Conservation (phyloP, 2,113 vertebrate species). For the Cololabis saira region DNA sequence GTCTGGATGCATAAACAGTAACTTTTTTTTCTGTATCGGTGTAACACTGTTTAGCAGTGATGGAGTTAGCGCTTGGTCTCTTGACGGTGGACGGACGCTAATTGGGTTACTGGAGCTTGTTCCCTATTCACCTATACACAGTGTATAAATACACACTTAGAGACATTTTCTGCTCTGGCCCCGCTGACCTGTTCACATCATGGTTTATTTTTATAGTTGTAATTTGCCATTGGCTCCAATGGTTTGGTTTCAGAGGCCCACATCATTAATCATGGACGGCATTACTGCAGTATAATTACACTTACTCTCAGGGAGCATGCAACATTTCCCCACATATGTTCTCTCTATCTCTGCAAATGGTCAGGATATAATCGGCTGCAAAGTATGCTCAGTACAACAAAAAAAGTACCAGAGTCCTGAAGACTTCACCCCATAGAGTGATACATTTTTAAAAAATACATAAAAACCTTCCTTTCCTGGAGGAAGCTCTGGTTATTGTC, state of each 20-base stretch:
- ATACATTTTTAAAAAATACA: too few species aligned
- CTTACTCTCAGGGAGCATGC: constrained; percentile 62
- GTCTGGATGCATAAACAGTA: background rate
- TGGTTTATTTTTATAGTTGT: constrained; percentile 78
- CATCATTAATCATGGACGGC: constrained; percentile 77
- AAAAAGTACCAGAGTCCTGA: background rate
- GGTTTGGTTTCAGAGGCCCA: constrained; percentile 74
- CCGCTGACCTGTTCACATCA: constrained; percentile 75
- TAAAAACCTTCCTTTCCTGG: too few species aligned
- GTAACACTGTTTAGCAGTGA: constrained; percentile 16
- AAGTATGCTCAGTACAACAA: constrained; percentile 19
- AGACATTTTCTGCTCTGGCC: constrained; percentile 73
- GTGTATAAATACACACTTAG: constrained; percentile 70
- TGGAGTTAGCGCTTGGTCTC: constrained; percentile 11
- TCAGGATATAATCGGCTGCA: constrained; percentile 14
- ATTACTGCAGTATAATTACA: constrained; percentile 78
- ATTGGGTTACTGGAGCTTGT: constrained; percentile 74
- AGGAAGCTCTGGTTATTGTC: too few species aligned
- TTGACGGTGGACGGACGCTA: constrained; percentile 57
- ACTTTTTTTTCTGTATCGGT: constrained; percentile 5
- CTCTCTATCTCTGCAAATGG: constrained; percentile 30
- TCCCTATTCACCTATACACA: constrained; percentile 55
- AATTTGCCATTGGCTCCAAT: constrained; percentile 74
- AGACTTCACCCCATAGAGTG: too few species aligned
- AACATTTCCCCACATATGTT: constrained; percentile 44